A percentile compares a stretch with the other conserved stretches of the same genome.
These are phyloP conservation scores for Zaprionus africanus DNA, from an alignment of 1,140 invertebrate genomes.

Conservation along the genomic window DNA sequence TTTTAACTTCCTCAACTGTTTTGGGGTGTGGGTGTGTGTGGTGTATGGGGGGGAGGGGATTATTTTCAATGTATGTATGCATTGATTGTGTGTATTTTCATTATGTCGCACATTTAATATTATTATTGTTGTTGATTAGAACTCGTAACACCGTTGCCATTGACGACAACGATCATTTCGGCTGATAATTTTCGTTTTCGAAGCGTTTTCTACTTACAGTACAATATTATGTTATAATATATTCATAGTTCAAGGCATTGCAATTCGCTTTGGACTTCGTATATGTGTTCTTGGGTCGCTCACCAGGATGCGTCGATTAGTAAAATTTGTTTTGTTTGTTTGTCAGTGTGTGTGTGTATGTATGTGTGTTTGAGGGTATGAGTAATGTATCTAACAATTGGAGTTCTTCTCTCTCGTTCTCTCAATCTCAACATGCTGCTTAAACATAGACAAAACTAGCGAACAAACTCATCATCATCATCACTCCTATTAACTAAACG, in stretches of 20 bases:
- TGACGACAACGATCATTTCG: slow-evolving; percentile 54
- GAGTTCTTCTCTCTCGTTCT: slow-evolving; percentile 29
- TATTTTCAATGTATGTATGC: slow-evolving; percentile 15
- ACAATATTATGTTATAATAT: slow-evolving; percentile 53
- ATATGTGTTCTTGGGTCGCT: slow-evolving; percentile 43
- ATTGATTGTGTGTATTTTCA: slow-evolving; percentile 20
- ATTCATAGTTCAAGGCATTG: slow-evolving; percentile 54
- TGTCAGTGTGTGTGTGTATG: slow-evolving; percentile 28
- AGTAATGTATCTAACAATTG: slow-evolving; percentile 62
- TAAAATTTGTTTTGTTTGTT: slow-evolving; percentile 19
- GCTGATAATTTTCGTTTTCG: slow-evolving; percentile 63
- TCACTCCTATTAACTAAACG: slow-evolving; percentile 70
- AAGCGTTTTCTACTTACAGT: slow-evolving; percentile 64
- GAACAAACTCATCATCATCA: slow-evolving; percentile 53
- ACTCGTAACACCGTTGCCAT: slow-evolving; percentile 51
- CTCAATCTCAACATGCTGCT: slow-evolving; percentile 74
- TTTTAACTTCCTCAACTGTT: slow-evolving; percentile 22
- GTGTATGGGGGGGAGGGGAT: not conserved
- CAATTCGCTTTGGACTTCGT: slow-evolving; percentile 44
- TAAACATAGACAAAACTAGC: slow-evolving; percentile 73
- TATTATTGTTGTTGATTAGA: slow-evolving; percentile 64
- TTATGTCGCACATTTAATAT: slow-evolving; percentile 6
- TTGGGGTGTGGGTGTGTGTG: slow-evolving; percentile 1
- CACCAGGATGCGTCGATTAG: slow-evolving; percentile 68
- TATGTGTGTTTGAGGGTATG: slow-evolving; percentile 2